These are phyloP conservation scores for Alauda arvensis DNA, from an alignment of 2,797 vertebrate genomes.

Conservation along the genomic window DNA sequence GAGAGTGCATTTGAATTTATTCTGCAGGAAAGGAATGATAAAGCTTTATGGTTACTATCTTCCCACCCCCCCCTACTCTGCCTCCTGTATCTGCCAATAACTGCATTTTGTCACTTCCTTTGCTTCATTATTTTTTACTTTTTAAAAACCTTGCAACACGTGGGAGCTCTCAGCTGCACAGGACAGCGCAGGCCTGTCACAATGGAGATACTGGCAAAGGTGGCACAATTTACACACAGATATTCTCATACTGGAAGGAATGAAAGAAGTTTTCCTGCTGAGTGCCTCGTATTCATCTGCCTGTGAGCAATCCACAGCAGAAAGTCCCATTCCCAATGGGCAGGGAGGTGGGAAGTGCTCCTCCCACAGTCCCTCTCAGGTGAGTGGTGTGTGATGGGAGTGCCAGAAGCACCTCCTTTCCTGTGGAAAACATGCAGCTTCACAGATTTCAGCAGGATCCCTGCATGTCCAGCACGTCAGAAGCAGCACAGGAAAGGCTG, in stretches of 20 bases:
- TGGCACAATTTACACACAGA: background rate
- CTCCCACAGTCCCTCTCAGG: background rate
- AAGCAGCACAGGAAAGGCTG: background rate
- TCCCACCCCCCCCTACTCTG: background rate
- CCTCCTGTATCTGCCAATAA: background rate
- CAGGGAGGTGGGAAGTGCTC: background rate
- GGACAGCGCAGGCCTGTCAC: background rate
- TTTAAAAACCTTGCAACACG: background rate
- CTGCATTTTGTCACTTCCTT: background rate
- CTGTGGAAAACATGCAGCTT: background rate
- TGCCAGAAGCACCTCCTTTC: background rate
- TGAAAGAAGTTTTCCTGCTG: background rate
- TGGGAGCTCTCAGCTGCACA: background rate
- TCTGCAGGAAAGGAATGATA: slow-evolving; percentile 4
- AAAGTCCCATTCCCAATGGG: background rate
- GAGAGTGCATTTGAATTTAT: slow-evolving; percentile 41
- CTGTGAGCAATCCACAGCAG: background rate
- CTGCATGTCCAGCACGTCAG: background rate
- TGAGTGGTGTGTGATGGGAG: background rate
- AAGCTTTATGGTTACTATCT: slow-evolving; percentile 11
- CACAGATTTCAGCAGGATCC: background rate
- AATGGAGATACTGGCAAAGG: background rate
- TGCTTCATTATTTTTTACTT: background rate
- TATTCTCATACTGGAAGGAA: background rate
- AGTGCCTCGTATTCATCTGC: background rate